Evolutionary conservation across 2,113 vertebrate genomes (phyloP).

Genomic region (Nipponia nippon): DNA sequence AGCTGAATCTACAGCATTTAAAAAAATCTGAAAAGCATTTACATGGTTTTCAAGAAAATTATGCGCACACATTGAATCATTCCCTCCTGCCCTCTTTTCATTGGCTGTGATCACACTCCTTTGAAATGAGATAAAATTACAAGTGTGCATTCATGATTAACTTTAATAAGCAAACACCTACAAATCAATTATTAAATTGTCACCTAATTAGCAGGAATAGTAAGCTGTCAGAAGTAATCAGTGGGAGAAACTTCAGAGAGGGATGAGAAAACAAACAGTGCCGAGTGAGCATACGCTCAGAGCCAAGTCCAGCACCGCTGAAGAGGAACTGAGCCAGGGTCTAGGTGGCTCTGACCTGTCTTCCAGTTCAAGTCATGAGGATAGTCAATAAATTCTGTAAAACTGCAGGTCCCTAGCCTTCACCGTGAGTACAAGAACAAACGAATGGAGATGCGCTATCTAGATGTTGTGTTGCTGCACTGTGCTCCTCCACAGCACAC

Average conservation of each 20-base stretch:
- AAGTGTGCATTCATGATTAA: constrained; percentile 11
- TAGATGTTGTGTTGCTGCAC: neutral
- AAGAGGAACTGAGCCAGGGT: neutral
- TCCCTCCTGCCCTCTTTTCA: neutral
- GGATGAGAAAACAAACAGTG: neutral
- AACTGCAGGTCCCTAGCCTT: neutral
- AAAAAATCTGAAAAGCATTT: neutral
- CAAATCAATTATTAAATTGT: constrained; percentile 25
- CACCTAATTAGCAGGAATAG: constrained; percentile 17
- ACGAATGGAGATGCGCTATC: neutral
- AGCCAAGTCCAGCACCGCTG: neutral
- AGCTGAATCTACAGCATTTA: neutral
- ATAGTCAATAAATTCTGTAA: neutral
- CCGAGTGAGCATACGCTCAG: fast-evolving
- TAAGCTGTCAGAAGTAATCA: neutral
- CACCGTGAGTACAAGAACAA: neutral
- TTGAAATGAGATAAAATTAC: constrained; percentile 25
- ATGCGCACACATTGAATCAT: neutral
- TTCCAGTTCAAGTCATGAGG: neutral
- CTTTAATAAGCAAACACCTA: constrained; percentile 40
- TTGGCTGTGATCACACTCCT: neutral
- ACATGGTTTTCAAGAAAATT: neutral
- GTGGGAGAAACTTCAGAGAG: neutral
- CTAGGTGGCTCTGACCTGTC: neutral
- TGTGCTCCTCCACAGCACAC: neutral